A percentile compares a stretch with the other conserved stretches of the same genome.
These are phyloP conservation scores for Myiagra hebetior DNA, from an alignment of 2,113 vertebrate genomes.

Conservation along the genomic window DNA sequence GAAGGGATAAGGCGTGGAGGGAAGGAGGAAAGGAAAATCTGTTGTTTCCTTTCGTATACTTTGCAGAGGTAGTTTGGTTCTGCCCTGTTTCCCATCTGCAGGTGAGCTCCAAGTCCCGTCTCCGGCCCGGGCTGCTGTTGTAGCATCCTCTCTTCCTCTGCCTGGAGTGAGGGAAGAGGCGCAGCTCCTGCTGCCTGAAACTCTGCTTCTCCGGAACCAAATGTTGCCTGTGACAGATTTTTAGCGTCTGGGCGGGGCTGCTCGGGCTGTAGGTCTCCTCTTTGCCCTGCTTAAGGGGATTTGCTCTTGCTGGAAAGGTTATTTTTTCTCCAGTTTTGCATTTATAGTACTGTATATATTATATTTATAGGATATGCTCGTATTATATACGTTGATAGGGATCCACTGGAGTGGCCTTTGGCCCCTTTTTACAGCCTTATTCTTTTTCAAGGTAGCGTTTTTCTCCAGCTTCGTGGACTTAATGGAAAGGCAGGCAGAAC, in stretches of 20 bases:
- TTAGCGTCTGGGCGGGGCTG: neutral
- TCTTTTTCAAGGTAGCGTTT: neutral
- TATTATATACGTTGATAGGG: accelerated
- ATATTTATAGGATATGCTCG: accelerated
- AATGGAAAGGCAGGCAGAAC: neutral
- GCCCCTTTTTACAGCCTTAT: neutral
- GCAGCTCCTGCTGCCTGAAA: neutral
- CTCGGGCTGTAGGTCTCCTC: neutral
- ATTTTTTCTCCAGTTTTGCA: neutral
- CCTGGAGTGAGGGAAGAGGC: neutral
- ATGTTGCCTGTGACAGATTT: neutral
- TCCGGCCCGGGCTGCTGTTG: accelerated
- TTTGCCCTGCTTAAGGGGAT: neutral
- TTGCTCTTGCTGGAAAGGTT: neutral
- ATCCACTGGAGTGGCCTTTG: neutral
- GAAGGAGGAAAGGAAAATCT: neutral
- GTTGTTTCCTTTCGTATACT: neutral
- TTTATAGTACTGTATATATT: neutral
- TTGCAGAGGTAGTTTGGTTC: neutral
- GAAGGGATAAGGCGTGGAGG: neutral
- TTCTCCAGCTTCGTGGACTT: neutral
- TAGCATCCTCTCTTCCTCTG: too few relatives aligned
- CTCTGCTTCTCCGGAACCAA: too few relatives aligned
- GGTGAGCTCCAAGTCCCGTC: neutral
- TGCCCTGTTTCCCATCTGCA: accelerated